Conservation (phyloP, 2,797 vertebrate species). For the Buphagus erythrorhynchus region DNA sequence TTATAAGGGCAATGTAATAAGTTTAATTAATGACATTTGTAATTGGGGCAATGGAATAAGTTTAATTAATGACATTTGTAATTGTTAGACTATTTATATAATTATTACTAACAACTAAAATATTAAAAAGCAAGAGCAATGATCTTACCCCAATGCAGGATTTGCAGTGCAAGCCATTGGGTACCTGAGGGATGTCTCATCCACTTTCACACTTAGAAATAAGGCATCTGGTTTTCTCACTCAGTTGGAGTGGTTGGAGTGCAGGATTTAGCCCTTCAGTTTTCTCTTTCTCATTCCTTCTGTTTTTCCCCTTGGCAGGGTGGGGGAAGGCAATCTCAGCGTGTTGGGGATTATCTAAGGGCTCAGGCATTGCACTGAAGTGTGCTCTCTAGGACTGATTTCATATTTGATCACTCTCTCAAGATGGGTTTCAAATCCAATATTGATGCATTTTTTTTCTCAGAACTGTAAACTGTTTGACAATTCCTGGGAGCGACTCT, state of each 20-base stretch:
- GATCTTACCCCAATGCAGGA: rapidly evolving
- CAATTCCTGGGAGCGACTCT: background rate
- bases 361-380: background rate
- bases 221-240: background rate
- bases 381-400: background rate
- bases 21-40: background rate
- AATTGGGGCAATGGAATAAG: background rate
- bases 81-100: background rate
- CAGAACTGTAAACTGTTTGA: background rate
- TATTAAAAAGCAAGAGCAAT: background rate
- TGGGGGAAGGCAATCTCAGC: background rate
- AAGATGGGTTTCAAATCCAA: conserved; percentile 8
- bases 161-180: background rate
- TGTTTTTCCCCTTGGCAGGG: background rate
- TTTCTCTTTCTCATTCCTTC: background rate
- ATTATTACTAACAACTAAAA: background rate
- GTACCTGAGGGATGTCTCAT: background rate
- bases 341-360: background rate
- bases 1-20: background rate
- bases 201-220: background rate
- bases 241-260: rapidly evolving
- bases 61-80: background rate
- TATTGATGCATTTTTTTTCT: background rate
- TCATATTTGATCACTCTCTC: background rate
- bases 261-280: background rate